phyloP scores from a whole-genome alignment of 2,888 invertebrate species.

The Diploptera punctata region DNA sequence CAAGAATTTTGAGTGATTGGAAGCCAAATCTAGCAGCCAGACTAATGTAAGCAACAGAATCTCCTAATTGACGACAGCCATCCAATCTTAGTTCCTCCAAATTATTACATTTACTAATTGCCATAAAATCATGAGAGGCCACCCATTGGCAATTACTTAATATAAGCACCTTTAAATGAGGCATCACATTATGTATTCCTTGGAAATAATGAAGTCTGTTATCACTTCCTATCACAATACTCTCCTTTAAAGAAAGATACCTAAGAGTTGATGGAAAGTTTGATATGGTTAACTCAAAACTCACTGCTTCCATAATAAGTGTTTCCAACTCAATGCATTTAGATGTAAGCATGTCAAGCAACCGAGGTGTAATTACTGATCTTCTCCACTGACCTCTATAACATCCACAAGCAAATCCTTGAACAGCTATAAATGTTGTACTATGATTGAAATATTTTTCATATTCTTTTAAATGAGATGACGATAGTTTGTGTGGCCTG shows the following conservation, averaged over 20 bases:
- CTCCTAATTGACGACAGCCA: slow-evolving; percentile 69
- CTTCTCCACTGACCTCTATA: background rate
- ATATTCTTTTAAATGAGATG: background rate
- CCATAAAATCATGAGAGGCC: slow-evolving; percentile 72
- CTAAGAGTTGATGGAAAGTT: background rate
- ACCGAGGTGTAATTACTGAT: background rate
- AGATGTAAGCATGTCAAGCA: background rate
- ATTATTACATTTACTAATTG: slow-evolving; percentile 71
- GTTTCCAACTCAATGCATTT: slow-evolving; percentile 9
- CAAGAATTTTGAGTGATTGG: slow-evolving; percentile 62
- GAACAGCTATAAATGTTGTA: background rate
- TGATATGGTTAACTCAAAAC: background rate
- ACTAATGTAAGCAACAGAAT: slow-evolving; percentile 79
- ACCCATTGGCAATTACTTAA: slow-evolving; percentile 78
- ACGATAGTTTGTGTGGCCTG: background rate
- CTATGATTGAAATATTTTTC: background rate
- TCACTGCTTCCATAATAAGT: background rate
- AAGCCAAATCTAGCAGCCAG: slow-evolving; percentile 77
- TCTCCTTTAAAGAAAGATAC: background rate
- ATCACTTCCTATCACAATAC: too few relatives aligned
- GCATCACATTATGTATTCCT: too few relatives aligned
- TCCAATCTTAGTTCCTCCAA: slow-evolving; percentile 68
- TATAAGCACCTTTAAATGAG: slow-evolving; percentile 65
- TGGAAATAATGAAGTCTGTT: too few relatives aligned
- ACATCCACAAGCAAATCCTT: background rate